Conservation (phyloP, 2,113 vertebrate species). For the Pterocles gutturalis region DNA sequence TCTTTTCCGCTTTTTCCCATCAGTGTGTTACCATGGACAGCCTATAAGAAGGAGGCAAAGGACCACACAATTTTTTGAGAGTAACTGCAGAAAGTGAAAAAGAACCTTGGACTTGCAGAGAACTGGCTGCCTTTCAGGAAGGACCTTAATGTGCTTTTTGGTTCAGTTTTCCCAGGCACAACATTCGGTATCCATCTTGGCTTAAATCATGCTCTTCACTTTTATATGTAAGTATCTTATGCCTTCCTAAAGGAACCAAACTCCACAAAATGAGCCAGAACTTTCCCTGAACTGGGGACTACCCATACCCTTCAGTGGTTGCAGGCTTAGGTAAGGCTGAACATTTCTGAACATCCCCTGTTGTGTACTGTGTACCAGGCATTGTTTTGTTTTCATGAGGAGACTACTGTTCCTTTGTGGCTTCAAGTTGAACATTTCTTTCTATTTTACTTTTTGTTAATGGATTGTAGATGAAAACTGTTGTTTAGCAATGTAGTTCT, state of each 20-base stretch:
- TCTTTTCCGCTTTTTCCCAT: background rate
- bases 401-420: background rate
- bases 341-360: background rate
- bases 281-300: background rate
- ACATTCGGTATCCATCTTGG: background rate
- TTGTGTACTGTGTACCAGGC: background rate
- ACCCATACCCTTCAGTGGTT: background rate
- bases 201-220: background rate
- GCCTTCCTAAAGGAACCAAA: background rate
- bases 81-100: background rate
- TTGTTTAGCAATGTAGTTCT: conserved; percentile 37
- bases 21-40: background rate
- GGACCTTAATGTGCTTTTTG: background rate
- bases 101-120: background rate
- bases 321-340: background rate
- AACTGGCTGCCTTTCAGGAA: background rate
- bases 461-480: conserved; percentile 34
- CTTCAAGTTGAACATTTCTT: background rate
- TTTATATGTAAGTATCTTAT: background rate
- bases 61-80: background rate
- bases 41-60: background rate
- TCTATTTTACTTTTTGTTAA: background rate
- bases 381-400: background rate
- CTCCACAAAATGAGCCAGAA: background rate
- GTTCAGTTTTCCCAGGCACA: background rate